Base-by-base conservation (phyloP, 2,888 invertebrate species). In the Pandemis cinnamomeana region DNA sequence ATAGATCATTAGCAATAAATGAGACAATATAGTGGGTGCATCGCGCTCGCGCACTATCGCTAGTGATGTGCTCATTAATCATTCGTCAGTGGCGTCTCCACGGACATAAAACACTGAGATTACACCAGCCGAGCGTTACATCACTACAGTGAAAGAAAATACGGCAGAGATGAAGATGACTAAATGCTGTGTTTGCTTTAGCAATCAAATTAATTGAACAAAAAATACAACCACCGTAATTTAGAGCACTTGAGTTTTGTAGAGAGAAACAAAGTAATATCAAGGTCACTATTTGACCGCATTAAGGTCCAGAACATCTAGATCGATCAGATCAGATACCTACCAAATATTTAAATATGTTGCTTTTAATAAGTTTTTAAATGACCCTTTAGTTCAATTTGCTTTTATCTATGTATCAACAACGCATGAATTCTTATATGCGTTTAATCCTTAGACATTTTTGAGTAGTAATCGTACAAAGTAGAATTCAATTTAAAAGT, bases 1-100 rank as follows among this genome's bases (percentile, higher is more conserved):
- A 91, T 91, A 88, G 87, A 88, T 91, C 91, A 91, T 92, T 90
- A 91, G 89, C 87, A 89, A 88, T 89, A 89, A 91, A 91, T 89
- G 90, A 90, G 91, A 91, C 91, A 91, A 91, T 91, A 91, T 89
- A 87, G 87, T 88, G 81, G 84, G 82, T 79, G 76, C 77, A 81
- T 84, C 79, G 82, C 82, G 84, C 84, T 82, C 82, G 82, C 41
- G 51, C 70, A 42, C 87, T 89, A 89, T 89, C 89, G 81, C 80
- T 71, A 80, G 78, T 80, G 80, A 81, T 75, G 79, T 76, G 81
- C 84, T 84, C 87, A 91, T 93, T 89, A 90, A 92, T 93, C 93
- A 92, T 86, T 81, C 83, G 84, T 81, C 86, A 83, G 85, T 84
- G 84, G 85, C 87, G 85, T 86, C 83, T 81, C 82, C 81, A 83